These are phyloP conservation scores for Perognathus longimembris DNA, from an alignment of 2,113 vertebrate species.

Conservation along the genomic window DNA sequence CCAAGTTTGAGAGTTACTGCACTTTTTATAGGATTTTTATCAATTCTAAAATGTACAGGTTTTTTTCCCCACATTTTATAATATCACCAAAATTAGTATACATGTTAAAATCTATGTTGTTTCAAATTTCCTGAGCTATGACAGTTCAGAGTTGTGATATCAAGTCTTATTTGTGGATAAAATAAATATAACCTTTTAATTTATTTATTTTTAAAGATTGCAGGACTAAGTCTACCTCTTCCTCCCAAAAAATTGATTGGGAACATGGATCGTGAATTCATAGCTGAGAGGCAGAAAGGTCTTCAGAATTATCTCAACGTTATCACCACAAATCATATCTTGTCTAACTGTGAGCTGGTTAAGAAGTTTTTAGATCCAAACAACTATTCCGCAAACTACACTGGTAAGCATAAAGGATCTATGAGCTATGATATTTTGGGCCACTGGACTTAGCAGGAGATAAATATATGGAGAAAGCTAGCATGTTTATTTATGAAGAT, in stretches of 20 bases:
- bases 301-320: conserved; percentile 95
- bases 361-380: conserved; percentile 98
- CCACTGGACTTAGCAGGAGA: not conserved
- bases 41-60: not conserved
- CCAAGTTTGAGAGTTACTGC: not conserved
- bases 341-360: conserved; percentile 93
- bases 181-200: not conserved
- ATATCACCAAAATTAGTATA: conserved; percentile 1
- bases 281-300: conserved; percentile 96
- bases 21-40: conserved; percentile 18
- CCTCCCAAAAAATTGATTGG: conserved; percentile 98
- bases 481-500: not conserved
- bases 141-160: conserved; percentile 12
- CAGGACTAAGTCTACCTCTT: conserved; percentile 94
- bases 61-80: conserved; percentile 29
- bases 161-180: conserved; percentile 13
- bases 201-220: conserved; percentile 88
- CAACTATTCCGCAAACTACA: conserved; percentile 96
- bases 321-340: conserved; percentile 95
- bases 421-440: not conserved
- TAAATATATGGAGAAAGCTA: not conserved
- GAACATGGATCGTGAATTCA: conserved; percentile 99
- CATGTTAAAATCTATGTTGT: conserved; percentile 9
- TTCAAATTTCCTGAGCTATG: not conserved
- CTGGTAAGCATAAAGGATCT: conserved; percentile 86